Conservation (phyloP, 1,140 invertebrate genomes). For the Adoxophyes honmai region DNA sequence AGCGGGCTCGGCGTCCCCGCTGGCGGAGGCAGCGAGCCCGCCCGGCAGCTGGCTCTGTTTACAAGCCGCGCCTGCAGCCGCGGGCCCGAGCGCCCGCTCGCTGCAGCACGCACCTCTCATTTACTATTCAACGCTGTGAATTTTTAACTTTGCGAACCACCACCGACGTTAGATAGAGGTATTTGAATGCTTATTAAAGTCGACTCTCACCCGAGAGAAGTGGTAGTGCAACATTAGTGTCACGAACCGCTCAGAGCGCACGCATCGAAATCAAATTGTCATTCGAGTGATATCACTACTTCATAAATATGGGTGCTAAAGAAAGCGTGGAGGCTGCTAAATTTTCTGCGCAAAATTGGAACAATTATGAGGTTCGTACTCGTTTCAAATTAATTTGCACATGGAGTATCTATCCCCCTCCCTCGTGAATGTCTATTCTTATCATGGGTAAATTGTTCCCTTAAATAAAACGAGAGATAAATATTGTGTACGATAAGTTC, state of each 20-base stretch:
- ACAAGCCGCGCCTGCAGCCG: slow-evolving; percentile 55
- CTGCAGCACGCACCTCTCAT: slow-evolving; percentile 55
- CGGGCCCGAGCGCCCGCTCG: slow-evolving; percentile 44
- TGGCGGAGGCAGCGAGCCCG: background rate
- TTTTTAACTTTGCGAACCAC: slow-evolving; percentile 65
- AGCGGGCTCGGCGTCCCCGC: background rate
- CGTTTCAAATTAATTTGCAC: slow-evolving; percentile 71
- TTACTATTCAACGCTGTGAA: slow-evolving; percentile 67
- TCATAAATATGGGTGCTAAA: slow-evolving; percentile 82
- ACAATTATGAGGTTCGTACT: slow-evolving; percentile 83
- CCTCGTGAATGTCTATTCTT: slow-evolving; percentile 59
- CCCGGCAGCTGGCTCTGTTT: slow-evolving; percentile 63
- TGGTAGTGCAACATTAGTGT: slow-evolving; percentile 66
- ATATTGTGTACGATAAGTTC: slow-evolving; percentile 38
- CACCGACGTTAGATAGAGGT: slow-evolving; percentile 53
- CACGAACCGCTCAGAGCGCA: slow-evolving; percentile 60
- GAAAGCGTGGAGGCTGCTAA: slow-evolving; percentile 85
- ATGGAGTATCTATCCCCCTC: slow-evolving; percentile 72
- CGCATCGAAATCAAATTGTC: slow-evolving; percentile 64
- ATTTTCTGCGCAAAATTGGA: slow-evolving; percentile 86
- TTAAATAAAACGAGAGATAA: slow-evolving; percentile 45
- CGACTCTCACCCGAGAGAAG: slow-evolving; percentile 57
- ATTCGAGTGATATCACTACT: slow-evolving; percentile 69
- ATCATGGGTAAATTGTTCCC: slow-evolving; percentile 45
- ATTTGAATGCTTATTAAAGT: slow-evolving; percentile 64